A percentile compares a stretch with the other conserved stretches of the same genome.
Conservation (phyloP, 2,113 vertebrate species). For the Chlamydotis undulata region DNA sequence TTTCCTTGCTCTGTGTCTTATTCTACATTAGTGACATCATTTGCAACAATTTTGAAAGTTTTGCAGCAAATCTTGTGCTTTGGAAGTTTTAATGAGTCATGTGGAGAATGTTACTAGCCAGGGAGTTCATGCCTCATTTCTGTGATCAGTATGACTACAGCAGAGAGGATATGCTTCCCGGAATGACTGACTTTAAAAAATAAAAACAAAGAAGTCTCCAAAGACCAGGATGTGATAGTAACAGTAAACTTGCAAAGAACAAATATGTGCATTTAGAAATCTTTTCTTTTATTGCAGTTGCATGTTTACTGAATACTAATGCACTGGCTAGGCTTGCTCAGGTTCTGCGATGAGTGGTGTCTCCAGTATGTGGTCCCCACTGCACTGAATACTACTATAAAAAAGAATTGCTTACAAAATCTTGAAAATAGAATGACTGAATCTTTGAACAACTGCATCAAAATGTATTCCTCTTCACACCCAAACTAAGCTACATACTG, state of each 20-base stretch:
- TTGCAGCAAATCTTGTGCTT: neutral
- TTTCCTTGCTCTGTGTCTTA: neutral
- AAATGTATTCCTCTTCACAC: neutral
- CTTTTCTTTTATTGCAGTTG: neutral
- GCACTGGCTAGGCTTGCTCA: neutral
- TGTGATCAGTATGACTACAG: neutral
- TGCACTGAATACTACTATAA: neutral
- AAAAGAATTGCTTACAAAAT: neutral
- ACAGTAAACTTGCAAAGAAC: neutral
- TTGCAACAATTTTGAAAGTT: neutral
- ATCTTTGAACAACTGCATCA: neutral
- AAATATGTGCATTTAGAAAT: neutral
- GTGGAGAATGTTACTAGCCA: neutral
- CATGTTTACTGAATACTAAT: neutral
- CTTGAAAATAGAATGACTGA: neutral
- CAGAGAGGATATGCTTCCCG: neutral
- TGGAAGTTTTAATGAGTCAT: conserved; percentile 4
- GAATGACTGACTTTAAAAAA: neutral
- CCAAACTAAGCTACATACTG: neutral
- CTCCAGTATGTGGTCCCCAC: neutral
- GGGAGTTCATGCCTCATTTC: neutral
- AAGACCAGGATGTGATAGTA: neutral
- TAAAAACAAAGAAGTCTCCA: neutral
- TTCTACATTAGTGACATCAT: neutral
- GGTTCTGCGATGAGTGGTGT: neutral